Conservation (phyloP, 2,888 invertebrate species). For the Pollenia labialis region DNA sequence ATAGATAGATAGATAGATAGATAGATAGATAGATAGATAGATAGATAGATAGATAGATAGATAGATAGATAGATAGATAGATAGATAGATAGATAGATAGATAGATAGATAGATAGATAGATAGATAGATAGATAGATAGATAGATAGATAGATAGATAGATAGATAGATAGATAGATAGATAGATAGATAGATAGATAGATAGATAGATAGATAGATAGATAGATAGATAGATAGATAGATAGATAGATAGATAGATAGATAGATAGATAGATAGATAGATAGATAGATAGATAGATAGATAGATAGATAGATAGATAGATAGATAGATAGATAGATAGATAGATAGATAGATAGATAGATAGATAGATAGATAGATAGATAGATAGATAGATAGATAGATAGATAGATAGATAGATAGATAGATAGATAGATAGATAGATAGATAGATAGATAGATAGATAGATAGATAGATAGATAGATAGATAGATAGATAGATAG, state of each 20-base stretch:
- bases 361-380: constrained; percentile 12
- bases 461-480: constrained; percentile 12
- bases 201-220: constrained; percentile 12
- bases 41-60: constrained; percentile 12
- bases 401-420: constrained; percentile 12
- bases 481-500: constrained; percentile 12
- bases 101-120: constrained; percentile 12
- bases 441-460: constrained; percentile 12
- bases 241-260: constrained; percentile 12
- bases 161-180: constrained; percentile 12
- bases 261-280: constrained; percentile 12
- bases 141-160: constrained; percentile 12
- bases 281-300: constrained; percentile 12
- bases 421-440: constrained; percentile 12
- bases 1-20: constrained; percentile 12
- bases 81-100: constrained; percentile 12
- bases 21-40: constrained; percentile 12
- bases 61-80: constrained; percentile 12
- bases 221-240: constrained; percentile 12
- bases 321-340: constrained; percentile 12
- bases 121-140: constrained; percentile 12
- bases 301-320: constrained; percentile 12
- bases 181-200: constrained; percentile 12
- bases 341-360: constrained; percentile 12
- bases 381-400: constrained; percentile 12